Percentiles rank a stretch among this genome's conserved stretches.
Conservation (phyloP, 2,888 invertebrate species). For the Sialis fuliginosa region DNA sequence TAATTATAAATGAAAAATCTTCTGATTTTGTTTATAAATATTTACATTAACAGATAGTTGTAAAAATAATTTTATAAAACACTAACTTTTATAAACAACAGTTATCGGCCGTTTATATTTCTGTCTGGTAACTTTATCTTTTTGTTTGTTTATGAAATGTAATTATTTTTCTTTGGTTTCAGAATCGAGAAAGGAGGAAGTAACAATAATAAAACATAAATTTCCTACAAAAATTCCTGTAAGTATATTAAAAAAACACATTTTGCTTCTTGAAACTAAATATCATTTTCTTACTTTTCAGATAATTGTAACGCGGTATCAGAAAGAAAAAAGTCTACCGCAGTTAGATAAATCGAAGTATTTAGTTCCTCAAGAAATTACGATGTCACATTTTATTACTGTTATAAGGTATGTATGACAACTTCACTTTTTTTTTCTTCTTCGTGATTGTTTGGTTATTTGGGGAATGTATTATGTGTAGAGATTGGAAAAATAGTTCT, state of each 20-base stretch:
- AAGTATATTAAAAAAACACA: conserved; percentile 23
- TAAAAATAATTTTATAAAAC: no score
- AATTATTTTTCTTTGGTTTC: conserved; percentile 17
- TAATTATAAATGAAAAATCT: no score
- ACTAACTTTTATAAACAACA: no score
- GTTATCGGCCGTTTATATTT: no score
- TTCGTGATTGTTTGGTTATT: no score
- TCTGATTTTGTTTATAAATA: no score
- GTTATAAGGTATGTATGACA: conserved; percentile 74
- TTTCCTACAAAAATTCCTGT: conserved; percentile 71
- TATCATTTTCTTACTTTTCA: conserved; percentile 24
- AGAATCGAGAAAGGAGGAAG: conserved; percentile 58
- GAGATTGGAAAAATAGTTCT: no score
- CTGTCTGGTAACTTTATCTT: no score
- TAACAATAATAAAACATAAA: conserved; percentile 55
- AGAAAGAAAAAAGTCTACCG: conserved; percentile 60
- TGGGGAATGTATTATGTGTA: no score
- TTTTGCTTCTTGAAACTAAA: not conserved
- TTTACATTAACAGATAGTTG: no score
- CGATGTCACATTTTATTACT: conserved; percentile 74
- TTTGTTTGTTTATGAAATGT: not conserved
- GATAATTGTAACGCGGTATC: conserved; percentile 69
- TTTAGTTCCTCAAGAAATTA: conserved; percentile 74
- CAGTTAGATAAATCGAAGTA: conserved; percentile 70
- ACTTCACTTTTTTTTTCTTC: no score